A percentile compares a stretch with the other conserved stretches of the same genome.
These are phyloP conservation scores for Procambarus virginalis DNA, from an alignment of 1,140 invertebrate genomes.

Conservation along the genomic window DNA sequence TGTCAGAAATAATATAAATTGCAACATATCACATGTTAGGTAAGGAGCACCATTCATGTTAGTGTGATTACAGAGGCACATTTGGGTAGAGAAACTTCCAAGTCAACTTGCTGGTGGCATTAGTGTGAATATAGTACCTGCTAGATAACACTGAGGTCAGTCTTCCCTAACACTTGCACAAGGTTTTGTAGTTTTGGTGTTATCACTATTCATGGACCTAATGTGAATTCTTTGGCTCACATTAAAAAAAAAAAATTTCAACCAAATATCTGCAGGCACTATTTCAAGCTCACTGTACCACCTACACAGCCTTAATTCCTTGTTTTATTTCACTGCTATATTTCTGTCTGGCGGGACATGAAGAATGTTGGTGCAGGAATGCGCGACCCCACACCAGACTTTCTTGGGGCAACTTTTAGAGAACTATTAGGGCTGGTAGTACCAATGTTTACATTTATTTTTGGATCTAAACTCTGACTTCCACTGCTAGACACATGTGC, in stretches of 20 bases:
- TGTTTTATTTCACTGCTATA: conserved; percentile 37
- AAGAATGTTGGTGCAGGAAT: conserved; percentile 70
- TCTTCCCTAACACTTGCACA: neutral
- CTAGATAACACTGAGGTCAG: conserved; percentile 1
- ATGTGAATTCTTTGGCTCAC: conserved; percentile 1
- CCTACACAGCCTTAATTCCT: conserved; percentile 37
- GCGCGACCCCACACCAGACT: conserved; percentile 64
- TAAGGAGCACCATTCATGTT: conserved; percentile 68
- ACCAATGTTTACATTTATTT: conserved; percentile 30
- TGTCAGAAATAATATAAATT: conserved; percentile 59
- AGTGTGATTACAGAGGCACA: conserved; percentile 66
- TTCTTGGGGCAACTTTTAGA: conserved; percentile 65
- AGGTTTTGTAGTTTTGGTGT: neutral
- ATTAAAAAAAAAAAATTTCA: neutral
- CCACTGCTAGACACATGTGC: conserved; percentile 55
- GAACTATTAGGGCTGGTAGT: conserved; percentile 30
- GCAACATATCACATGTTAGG: conserved; percentile 67
- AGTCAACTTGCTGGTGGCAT: conserved; percentile 23
- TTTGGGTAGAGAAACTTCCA: conserved; percentile 31
- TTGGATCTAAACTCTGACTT: conserved; percentile 47
- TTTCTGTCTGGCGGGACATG: conserved; percentile 60
- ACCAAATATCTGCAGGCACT: conserved; percentile 4
- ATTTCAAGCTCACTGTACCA: conserved; percentile 5
- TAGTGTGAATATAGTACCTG: conserved; percentile 7
- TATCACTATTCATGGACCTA: neutral